Conservation (phyloP, 2,888 invertebrate genomes). For the Trichopria drosophilae region DNA sequence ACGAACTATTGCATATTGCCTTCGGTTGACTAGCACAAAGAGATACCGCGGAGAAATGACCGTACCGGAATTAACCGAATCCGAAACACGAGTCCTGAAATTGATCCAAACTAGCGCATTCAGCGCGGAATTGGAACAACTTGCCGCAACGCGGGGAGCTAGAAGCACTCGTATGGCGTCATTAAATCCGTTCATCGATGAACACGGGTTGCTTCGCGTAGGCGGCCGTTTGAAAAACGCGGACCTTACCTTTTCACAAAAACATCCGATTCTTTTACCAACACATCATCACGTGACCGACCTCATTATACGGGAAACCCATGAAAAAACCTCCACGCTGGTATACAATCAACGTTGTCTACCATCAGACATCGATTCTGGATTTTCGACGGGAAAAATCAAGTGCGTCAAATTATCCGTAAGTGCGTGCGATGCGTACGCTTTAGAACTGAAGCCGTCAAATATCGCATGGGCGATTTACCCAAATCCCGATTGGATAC, state of each 20-base stretch:
- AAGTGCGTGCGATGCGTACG: too few relatives aligned
- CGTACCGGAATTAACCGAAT: slow-evolving; percentile 11
- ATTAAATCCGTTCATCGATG: slow-evolving; percentile 20
- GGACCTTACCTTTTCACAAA: neutral
- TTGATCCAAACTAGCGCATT: slow-evolving; percentile 14
- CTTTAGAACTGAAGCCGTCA: too few relatives aligned
- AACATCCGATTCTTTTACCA: slow-evolving; percentile 7
- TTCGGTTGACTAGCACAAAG: neutral
- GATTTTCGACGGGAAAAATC: slow-evolving; percentile 35
- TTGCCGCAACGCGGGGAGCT: neutral
- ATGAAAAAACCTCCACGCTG: slow-evolving; percentile 36
- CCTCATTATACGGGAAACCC: neutral
- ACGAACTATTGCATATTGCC: neutral
- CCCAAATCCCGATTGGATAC: too few relatives aligned
- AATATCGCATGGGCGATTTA: neutral
- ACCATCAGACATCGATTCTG: slow-evolving; percentile 36
- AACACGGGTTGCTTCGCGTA: slow-evolving; percentile 5
- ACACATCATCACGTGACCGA: neutral
- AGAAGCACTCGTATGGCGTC: neutral
- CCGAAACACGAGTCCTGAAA: slow-evolving; percentile 7
- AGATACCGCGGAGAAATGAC: neutral
- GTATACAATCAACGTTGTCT: slow-evolving; percentile 37
- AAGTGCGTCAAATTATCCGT: too few relatives aligned
- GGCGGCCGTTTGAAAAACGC: slow-evolving; percentile 4
- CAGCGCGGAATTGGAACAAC: slow-evolving; percentile 9